Percentiles rank a stretch among this genome's conserved stretches.
phyloP scores from a whole-genome alignment of 2,797 vertebrate genomes.

The Linurgus olivaceus region DNA sequence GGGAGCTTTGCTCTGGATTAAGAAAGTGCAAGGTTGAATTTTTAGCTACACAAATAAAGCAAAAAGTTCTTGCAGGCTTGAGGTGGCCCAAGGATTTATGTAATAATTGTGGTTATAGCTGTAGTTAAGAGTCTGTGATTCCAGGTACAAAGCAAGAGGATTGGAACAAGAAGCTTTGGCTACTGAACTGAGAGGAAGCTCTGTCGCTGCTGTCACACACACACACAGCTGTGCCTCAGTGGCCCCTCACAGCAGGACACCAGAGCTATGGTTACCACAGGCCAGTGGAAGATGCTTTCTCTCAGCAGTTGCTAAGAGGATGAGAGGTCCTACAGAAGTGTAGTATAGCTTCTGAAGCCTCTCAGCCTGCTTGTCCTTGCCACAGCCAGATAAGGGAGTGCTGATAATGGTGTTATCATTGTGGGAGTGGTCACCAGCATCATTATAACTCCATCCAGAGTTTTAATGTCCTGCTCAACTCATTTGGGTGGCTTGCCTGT shows the following conservation, averaged over 20 bases:
- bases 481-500: neutral
- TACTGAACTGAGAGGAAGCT: neutral
- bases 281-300: neutral
- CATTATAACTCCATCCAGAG: neutral
- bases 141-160: neutral
- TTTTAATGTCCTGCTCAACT: neutral
- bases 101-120: neutral
- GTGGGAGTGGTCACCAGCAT: neutral
- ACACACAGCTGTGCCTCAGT: rapidly evolving
- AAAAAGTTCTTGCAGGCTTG: neutral
- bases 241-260: neutral
- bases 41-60: neutral
- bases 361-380: neutral
- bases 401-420: neutral
- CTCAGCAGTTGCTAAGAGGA: neutral
- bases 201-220: neutral
- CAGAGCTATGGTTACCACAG: neutral
- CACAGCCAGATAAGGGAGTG: neutral
- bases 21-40: neutral
- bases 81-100: neutral
- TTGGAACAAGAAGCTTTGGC: neutral
- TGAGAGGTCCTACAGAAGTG: neutral
- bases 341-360: neutral
- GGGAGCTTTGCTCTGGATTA: neutral
- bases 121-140: neutral